phyloP scores from a whole-genome alignment of 2,113 vertebrate species.

The Oncorhynchus mykiss region DNA sequence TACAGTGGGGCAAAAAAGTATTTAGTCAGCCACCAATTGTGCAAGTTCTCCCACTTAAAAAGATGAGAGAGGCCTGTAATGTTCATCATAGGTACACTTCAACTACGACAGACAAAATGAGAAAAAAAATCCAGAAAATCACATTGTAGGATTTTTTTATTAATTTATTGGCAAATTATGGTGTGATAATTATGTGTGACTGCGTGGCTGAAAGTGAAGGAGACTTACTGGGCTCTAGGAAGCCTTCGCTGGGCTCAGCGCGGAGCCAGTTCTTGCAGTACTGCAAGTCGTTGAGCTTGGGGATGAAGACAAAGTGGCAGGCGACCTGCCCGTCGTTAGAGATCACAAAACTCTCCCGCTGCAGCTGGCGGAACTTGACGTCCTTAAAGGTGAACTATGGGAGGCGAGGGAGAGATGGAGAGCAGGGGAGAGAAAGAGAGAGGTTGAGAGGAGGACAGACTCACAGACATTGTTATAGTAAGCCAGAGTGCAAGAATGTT shows the following conservation, averaged over 20 bases:
- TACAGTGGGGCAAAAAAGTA: too few relatives aligned
- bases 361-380: conserved; percentile 93
- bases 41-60: too few relatives aligned
- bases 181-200: not conserved
- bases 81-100: too few relatives aligned
- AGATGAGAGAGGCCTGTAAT: too few relatives aligned
- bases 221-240: conserved; percentile 89
- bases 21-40: too few relatives aligned
- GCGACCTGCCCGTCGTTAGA: conserved; percentile 95
- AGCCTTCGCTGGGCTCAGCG: conserved; percentile 91
- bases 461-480: not conserved
- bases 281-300: conserved; percentile 87
- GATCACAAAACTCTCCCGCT: conserved; percentile 89
- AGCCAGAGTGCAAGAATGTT: too few relatives aligned
- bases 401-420: too few relatives aligned
- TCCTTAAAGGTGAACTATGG: conserved; percentile 88
- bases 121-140: too few relatives aligned
- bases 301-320: conserved; percentile 95
- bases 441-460: conserved; percentile 19
- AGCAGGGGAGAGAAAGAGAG: conserved; percentile 1
- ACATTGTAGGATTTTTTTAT: too few relatives aligned
- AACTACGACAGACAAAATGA: too few relatives aligned
- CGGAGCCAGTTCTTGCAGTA: conserved; percentile 96
- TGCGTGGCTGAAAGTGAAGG: not conserved
- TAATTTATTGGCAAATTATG: too few relatives aligned